These are phyloP conservation scores for Motacilla tschutschensis DNA, from an alignment of 2,113 vertebrate species.

Conservation along the genomic window DNA sequence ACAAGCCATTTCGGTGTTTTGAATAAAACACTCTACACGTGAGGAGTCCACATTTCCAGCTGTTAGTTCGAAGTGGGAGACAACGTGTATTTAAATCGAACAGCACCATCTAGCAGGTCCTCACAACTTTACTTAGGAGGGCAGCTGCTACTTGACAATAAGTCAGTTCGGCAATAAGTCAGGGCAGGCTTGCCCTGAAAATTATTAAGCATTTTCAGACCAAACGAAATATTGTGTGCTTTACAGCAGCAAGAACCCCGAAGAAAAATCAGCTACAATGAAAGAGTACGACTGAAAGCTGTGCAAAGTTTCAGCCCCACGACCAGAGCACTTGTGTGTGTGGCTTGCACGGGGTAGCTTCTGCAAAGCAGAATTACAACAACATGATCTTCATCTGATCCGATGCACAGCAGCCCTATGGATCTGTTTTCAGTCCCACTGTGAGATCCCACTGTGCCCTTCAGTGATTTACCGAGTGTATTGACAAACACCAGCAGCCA, in stretches of 20 bases:
- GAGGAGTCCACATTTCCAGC: constrained; percentile 32
- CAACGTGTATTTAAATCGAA: constrained; percentile 69
- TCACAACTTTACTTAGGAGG: constrained; percentile 48
- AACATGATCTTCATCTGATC: background rate
- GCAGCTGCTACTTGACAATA: constrained; percentile 38
- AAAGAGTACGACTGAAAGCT: fast-evolving
- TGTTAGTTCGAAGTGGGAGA: constrained; percentile 33
- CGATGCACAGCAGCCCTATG: background rate
- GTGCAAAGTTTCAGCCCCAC: background rate
- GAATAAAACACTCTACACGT: background rate
- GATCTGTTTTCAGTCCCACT: background rate
- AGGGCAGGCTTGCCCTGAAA: background rate
- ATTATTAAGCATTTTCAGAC: background rate
- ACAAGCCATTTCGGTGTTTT: constrained; percentile 9
- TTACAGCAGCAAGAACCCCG: background rate
- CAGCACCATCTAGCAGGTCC: constrained; percentile 81
- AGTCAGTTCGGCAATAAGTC: background rate
- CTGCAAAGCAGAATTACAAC: background rate
- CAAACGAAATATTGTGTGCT: background rate
- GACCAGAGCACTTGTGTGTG: background rate
- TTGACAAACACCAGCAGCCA: background rate
- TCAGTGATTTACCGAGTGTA: background rate
- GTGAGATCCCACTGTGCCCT: background rate
- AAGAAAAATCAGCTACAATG: background rate
- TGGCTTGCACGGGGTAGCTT: background rate